A percentile compares a stretch with the other conserved stretches of the same genome.
Evolutionary conservation across 2,113 vertebrate species (phyloP).

Genomic region (Neopipo cinnamomea): DNA sequence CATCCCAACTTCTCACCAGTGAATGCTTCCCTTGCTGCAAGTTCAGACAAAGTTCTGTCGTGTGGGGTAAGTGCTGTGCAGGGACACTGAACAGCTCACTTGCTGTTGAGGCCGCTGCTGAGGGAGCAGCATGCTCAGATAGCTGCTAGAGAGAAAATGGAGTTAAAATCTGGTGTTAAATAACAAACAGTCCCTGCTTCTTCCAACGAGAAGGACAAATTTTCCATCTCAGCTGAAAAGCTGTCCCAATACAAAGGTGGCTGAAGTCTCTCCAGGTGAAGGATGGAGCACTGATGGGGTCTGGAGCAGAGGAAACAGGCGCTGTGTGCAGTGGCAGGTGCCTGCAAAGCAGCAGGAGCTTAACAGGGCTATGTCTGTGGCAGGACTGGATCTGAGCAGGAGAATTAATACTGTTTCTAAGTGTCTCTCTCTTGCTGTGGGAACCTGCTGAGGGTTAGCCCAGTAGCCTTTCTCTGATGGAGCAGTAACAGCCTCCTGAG

Average conservation of each 20-base stretch:
- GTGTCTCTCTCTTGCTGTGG: neutral
- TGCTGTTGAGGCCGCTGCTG: accelerated
- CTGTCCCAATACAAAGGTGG: neutral
- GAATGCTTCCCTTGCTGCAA: neutral
- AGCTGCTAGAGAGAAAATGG: neutral
- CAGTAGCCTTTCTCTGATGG: neutral
- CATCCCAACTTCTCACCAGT: neutral
- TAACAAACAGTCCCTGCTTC: neutral
- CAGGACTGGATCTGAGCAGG: neutral
- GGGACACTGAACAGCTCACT: neutral
- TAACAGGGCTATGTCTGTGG: neutral
- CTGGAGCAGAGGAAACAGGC: neutral
- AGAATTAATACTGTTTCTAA: neutral
- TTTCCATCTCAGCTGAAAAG: neutral
- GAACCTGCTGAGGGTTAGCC: neutral
- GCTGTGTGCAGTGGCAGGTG: neutral
- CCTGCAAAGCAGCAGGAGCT: neutral
- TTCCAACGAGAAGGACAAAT: neutral
- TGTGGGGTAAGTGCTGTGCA: neutral
- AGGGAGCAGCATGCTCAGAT: neutral
- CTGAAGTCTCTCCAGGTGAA: neutral
- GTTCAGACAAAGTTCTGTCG: accelerated
- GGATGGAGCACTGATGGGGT: neutral
- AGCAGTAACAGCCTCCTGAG: neutral
- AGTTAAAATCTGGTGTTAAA: neutral